Evolutionary conservation across 2,888 invertebrate genomes (phyloP), one percentile per base, ranked within the genome.

Genomic region (Hydraecia micacea): DNA sequence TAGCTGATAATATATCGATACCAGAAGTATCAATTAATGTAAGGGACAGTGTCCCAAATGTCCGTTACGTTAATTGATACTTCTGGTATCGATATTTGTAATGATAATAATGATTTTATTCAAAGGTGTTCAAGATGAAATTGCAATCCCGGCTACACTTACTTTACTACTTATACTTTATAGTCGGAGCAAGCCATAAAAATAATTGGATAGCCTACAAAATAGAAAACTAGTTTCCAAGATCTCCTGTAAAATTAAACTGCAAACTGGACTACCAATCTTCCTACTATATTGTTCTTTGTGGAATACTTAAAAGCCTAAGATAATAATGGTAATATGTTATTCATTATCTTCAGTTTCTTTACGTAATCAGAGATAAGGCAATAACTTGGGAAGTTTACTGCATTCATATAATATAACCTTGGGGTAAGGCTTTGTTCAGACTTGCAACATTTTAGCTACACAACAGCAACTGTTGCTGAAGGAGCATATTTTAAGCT

Each of bases 341-440:
- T 80, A 85, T 88, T 87, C 75, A 88, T 81, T 87, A 79, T 36
- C 15, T 36, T 21, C 65, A 36, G 71, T 72, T 78, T 62, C 67
- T 76, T 82, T 68, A 77, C 58, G 76, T 83, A 84, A 88, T 88
- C 85, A 83, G 60, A 68, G 75, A 68, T 49, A 32, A 42, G 55
- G 79, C 71, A 39, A 77, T 88, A 87, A 86, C 78, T 84, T 80
- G 68, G 67, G 25, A 39, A 78, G 79, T 88, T 88, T 86, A 87
- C 76, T 78, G 63, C 85, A 76, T 83, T 80, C 86, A 79, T 81
- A 79, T 82, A 83, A 80, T 75, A 83, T 86, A 82, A 82, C 71
- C 62, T 72, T 67, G 39, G 39, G 1, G 7, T 15, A 73, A 84
- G 25, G 28, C 1, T 2, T 18, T 46, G 71, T 72, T n/a, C 69